Evolutionary conservation across 2,888 invertebrate species (phyloP).

Genomic region (Ischnura elegans): DNA sequence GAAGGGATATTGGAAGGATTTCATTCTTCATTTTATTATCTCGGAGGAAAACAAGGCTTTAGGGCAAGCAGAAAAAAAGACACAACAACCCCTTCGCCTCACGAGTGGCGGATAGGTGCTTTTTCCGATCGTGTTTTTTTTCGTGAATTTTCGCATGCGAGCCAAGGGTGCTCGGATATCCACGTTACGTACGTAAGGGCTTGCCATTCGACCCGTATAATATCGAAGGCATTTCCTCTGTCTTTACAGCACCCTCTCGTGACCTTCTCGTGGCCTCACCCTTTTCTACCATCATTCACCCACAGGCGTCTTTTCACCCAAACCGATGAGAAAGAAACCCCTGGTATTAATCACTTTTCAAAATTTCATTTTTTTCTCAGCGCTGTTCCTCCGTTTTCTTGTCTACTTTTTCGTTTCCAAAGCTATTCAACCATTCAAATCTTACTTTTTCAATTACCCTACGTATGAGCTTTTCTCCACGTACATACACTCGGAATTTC

Average conservation of each 20-base stretch:
- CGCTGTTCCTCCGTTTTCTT: neutral
- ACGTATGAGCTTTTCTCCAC: neutral
- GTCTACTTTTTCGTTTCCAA: neutral
- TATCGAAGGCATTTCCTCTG: slow-evolving; percentile 12
- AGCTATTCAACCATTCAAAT: neutral
- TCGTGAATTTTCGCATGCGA: neutral
- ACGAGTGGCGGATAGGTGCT: neutral
- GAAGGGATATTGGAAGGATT: neutral
- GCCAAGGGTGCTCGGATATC: neutral
- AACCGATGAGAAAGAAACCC: slow-evolving; percentile 17
- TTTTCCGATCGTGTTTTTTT: neutral
- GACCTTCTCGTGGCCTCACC: too few relatives aligned
- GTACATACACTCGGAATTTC: neutral
- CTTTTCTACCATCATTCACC: too few relatives aligned
- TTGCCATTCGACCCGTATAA: neutral
- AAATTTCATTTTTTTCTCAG: neutral
- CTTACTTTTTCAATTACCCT: neutral
- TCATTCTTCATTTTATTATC: slow-evolving; percentile 35
- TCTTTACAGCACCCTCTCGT: neutral
- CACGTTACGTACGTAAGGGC: neutral
- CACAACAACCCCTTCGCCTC: neutral
- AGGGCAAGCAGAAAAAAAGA: neutral
- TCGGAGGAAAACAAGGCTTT: neutral
- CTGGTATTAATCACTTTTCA: neutral
- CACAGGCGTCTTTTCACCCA: neutral